phyloP scores from a whole-genome alignment of 1,140 invertebrate genomes.

The Subanguina moxae region DNA sequence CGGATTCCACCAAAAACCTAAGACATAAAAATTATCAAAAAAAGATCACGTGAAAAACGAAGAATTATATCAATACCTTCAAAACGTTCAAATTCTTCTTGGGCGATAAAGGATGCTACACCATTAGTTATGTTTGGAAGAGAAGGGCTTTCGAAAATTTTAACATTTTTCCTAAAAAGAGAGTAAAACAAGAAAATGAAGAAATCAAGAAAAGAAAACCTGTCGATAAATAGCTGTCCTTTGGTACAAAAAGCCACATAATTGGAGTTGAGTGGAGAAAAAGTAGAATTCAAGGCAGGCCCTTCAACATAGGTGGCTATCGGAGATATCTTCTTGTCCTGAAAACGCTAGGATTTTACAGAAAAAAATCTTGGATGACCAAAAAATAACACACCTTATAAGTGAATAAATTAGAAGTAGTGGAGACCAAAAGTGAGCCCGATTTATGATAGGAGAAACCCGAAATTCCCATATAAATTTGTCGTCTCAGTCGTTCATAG shows the following conservation, averaged over 20 bases:
- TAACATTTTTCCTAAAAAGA: constrained; percentile 21
- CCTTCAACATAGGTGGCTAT: constrained; percentile 31
- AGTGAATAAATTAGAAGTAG: too few species aligned
- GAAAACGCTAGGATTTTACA: not conserved
- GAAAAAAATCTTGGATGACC: not conserved
- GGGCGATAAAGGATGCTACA: constrained; percentile 39
- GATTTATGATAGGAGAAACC: constrained; percentile 16
- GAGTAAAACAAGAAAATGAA: not conserved
- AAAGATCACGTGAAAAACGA: not conserved
- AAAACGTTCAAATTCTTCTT: constrained; percentile 47
- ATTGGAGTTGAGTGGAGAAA: constrained; percentile 36
- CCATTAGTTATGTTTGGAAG: constrained; percentile 33
- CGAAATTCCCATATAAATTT: constrained; percentile 27
- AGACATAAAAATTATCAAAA: constrained; percentile 24
- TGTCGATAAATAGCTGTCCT: constrained; percentile 43
- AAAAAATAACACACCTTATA: not conserved
- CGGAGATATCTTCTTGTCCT: constrained; percentile 28
- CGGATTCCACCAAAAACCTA: constrained; percentile 49
- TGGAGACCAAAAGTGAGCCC: constrained; percentile 8
- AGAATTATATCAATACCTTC: too few species aligned
- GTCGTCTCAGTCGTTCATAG: constrained; percentile 41
- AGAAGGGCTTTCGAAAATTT: constrained; percentile 31
- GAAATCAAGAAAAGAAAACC: constrained; percentile 14
- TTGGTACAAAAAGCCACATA: constrained; percentile 38
- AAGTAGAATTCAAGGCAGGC: constrained; percentile 30